phyloP scores from a whole-genome alignment of 2,888 invertebrate species.

The Ectobius pallidus region DNA sequence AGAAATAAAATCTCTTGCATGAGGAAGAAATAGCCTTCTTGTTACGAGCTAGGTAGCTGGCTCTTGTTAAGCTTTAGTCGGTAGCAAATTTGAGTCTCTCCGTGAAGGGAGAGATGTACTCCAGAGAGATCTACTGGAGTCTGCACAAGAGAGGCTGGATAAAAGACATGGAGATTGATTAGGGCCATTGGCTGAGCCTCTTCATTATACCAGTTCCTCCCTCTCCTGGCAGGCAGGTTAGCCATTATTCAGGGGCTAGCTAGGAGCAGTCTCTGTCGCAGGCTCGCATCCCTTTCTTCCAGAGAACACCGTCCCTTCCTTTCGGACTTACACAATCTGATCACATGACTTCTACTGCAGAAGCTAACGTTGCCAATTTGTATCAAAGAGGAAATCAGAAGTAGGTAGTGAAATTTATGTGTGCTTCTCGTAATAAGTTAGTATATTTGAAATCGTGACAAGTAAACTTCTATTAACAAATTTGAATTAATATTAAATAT shows the following conservation, averaged over 20 bases:
- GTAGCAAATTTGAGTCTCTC: constrained; percentile 1
- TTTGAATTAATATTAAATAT: no score
- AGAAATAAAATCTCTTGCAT: no score
- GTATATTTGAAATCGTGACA: no score
- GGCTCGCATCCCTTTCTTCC: neutral
- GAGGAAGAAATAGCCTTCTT: no score
- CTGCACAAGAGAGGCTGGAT: constrained; percentile 4
- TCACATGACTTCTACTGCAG: constrained; percentile 8
- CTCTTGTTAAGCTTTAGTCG: neutral
- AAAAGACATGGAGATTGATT: constrained; percentile 28
- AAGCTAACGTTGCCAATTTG: no score
- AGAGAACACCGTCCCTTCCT: neutral
- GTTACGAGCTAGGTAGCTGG: neutral
- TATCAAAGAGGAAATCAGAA: no score
- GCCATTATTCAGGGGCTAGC: constrained; percentile 28
- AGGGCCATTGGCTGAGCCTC: constrained; percentile 26
- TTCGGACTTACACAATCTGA: constrained; percentile 25
- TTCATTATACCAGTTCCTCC: constrained; percentile 22
- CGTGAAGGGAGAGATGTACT: constrained; percentile 17
- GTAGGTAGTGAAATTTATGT: no score
- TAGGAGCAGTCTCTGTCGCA: no score
- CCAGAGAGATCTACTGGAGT: neutral
- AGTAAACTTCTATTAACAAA: no score
- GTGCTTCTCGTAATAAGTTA: no score
- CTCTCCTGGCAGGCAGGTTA: constrained; percentile 11